phyloP scores from a whole-genome alignment of 2,797 vertebrate species.

The Rhinoraja longicauda region DNA sequence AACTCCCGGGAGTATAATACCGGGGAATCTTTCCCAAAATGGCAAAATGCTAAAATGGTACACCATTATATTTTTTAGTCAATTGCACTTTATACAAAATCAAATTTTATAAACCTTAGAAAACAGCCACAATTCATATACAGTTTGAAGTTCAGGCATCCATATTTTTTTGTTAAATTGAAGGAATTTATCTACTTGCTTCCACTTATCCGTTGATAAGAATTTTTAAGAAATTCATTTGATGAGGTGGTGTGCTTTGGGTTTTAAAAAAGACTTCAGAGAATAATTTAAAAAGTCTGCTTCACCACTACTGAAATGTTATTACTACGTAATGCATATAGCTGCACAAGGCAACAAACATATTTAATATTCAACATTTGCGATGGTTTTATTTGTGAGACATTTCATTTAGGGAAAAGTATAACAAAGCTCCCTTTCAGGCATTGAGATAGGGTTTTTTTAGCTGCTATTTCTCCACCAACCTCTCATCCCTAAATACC shows the following conservation, averaged over 20 bases:
- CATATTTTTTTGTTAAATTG: not conserved
- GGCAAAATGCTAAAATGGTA: not conserved
- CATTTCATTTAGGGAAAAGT: not conserved
- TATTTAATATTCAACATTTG: too few species aligned
- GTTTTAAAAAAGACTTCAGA: too few species aligned
- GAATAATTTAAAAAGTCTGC: too few species aligned
- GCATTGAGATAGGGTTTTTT: not conserved
- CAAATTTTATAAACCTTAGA: not conserved
- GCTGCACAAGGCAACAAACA: too few species aligned
- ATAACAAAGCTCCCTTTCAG: not conserved
- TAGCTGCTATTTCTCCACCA: not conserved
- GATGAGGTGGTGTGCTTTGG: too few species aligned
- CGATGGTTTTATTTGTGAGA: too few species aligned
- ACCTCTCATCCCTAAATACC: too few species aligned
- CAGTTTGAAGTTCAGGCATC: not conserved
- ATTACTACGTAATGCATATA: too few species aligned
- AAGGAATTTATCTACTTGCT: not conserved
- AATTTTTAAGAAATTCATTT: too few species aligned
- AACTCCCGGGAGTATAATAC: not conserved
- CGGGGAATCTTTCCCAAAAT: not conserved
- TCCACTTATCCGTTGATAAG: not conserved
- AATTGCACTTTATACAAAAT: not conserved
- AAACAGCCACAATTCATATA: not conserved
- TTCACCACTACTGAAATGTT: too few species aligned
- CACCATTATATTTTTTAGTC: not conserved